These are phyloP conservation scores for Myiozetetes cayanensis DNA, from an alignment of 2,113 vertebrate species.

Conservation along the genomic window DNA sequence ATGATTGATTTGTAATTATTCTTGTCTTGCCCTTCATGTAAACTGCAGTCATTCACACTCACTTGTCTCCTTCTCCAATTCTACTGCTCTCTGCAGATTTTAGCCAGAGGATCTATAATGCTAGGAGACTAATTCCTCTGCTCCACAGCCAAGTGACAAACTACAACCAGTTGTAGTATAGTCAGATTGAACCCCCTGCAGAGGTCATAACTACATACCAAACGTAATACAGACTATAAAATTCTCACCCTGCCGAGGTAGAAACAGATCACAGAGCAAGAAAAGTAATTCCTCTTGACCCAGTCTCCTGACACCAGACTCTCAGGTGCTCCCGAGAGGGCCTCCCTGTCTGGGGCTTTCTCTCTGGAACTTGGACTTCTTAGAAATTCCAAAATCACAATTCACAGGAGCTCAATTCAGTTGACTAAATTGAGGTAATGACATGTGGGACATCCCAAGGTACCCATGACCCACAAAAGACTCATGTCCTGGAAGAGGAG, in stretches of 20 bases:
- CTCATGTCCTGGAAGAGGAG: not conserved
- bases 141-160: not conserved
- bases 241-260: not conserved
- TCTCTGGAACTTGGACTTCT: not conserved
- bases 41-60: not conserved
- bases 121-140: not conserved
- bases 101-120: not conserved
- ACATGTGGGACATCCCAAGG: not conserved
- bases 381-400: not conserved
- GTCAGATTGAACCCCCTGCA: not conserved
- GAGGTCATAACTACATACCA: not conserved
- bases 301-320: not conserved
- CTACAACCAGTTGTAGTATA: not conserved
- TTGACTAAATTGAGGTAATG: not conserved
- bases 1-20: conserved; percentile 26
- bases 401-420: not conserved
- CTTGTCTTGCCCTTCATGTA: not conserved
- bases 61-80: not conserved
- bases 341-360: not conserved
- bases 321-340: not conserved
- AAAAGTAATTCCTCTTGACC: not conserved
- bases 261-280: not conserved
- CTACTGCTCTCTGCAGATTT: conserved; percentile 4
- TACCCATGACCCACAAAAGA: not conserved
- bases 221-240: not conserved